Evolutionary conservation across 1,140 invertebrate genomes (phyloP).

Genomic region (Acyrthosiphon pisum): DNA sequence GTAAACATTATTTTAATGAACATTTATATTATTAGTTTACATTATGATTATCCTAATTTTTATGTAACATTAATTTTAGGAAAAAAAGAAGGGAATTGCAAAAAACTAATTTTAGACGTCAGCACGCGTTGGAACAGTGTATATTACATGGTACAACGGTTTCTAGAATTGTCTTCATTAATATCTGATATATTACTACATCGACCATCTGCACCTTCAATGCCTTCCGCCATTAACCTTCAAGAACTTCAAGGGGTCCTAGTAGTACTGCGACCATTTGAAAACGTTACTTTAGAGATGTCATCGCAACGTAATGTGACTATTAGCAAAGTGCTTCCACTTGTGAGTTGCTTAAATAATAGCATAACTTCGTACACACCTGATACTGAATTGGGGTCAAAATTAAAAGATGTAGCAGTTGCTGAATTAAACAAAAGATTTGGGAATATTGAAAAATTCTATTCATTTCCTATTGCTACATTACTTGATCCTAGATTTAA

Average conservation of each 20-base stretch:
- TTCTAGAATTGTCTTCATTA: slow-evolving; percentile 61
- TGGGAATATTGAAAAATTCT: slow-evolving; percentile 7
- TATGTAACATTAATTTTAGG: neutral
- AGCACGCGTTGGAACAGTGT: slow-evolving; percentile 63
- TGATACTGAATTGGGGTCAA: slow-evolving; percentile 58
- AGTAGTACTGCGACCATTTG: slow-evolving; percentile 61
- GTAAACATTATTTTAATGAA: slow-evolving; percentile 30
- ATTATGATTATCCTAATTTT: neutral
- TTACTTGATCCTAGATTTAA: neutral
- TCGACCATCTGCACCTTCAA: slow-evolving; percentile 59
- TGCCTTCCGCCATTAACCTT: neutral
- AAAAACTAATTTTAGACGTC: slow-evolving; percentile 62
- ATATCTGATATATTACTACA: slow-evolving; percentile 62
- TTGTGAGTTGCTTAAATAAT: slow-evolving; percentile 62
- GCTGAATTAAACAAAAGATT: slow-evolving; percentile 6
- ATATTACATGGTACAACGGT: slow-evolving; percentile 63
- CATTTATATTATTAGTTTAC: neutral
- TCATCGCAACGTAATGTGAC: slow-evolving; percentile 64
- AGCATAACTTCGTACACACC: slow-evolving; percentile 60
- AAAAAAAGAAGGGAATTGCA: slow-evolving; percentile 56
- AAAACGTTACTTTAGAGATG: slow-evolving; percentile 64
- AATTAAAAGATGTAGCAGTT: slow-evolving; percentile 48
- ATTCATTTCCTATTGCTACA: neutral
- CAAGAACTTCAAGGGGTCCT: slow-evolving; percentile 51
- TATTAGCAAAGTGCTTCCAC: slow-evolving; percentile 63